These are phyloP conservation scores for Dolichotis patagonum DNA, from an alignment of 2,113 vertebrate genomes.

Conservation along the genomic window DNA sequence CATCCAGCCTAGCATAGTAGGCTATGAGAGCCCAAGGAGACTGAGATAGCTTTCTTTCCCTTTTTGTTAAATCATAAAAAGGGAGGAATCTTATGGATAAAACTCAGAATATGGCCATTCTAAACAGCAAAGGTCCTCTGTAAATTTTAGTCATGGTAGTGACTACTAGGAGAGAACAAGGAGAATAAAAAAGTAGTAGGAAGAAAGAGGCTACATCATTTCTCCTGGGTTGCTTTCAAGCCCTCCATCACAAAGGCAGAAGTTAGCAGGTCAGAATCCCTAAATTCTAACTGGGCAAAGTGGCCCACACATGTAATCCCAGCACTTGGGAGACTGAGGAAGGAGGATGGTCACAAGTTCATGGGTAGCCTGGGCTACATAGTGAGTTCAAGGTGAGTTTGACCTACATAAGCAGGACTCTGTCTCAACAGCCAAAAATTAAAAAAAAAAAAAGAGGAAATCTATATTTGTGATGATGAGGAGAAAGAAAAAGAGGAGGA, in stretches of 20 bases:
- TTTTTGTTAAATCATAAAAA: not conserved
- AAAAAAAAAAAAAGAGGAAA: not conserved
- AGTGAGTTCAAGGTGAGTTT: not conserved
- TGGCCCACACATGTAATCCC: not conserved
- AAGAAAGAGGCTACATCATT: not conserved
- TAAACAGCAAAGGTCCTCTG: slow-evolving; percentile 10
- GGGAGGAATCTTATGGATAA: not conserved
- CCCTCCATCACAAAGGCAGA: not conserved
- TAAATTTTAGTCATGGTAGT: slow-evolving; percentile 21
- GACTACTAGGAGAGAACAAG: not conserved
- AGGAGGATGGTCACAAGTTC: not conserved
- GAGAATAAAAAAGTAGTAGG: not conserved
- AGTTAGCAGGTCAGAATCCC: not conserved
- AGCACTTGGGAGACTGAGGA: not conserved
- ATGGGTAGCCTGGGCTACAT: not conserved
- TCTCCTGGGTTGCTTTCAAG: not conserved
- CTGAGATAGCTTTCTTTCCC: not conserved
- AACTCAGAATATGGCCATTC: slow-evolving; percentile 24
- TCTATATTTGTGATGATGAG: not conserved
- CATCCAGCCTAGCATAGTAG: not conserved
- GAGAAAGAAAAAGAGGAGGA: too few relatives aligned
- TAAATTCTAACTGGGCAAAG: not conserved
- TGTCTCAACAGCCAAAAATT: not conserved
- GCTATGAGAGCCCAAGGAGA: not conserved
- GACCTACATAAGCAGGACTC: not conserved